These are phyloP conservation scores for Nestor notabilis DNA, from an alignment of 2,113 vertebrate genomes.

Conservation along the genomic window DNA sequence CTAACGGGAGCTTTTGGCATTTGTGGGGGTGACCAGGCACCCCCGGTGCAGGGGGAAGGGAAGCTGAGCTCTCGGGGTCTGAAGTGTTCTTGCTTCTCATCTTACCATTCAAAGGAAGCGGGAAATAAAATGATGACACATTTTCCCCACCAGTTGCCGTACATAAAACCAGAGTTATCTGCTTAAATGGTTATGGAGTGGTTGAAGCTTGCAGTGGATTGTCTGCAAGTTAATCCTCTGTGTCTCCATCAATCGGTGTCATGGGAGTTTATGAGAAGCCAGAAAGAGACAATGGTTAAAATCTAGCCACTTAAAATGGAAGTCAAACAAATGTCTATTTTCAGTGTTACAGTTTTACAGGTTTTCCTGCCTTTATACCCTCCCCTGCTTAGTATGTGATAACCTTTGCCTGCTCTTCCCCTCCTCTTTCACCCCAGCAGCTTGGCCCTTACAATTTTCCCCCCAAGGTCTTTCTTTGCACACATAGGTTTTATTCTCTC, in stretches of 20 bases:
- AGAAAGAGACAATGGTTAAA: not conserved
- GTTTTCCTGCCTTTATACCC: not conserved
- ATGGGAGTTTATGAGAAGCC: not conserved
- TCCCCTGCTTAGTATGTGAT: not conserved
- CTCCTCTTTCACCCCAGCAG: not conserved
- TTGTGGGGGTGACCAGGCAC: not conserved
- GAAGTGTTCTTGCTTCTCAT: conserved; percentile 24
- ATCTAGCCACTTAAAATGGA: not conserved
- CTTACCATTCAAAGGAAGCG: conserved; percentile 32
- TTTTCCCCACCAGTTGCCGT: conserved; percentile 20
- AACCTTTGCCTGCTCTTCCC: not conserved
- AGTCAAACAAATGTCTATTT: not conserved
- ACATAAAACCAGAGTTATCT: conserved; percentile 50
- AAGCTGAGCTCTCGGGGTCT: not conserved
- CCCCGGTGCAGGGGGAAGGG: not conserved
- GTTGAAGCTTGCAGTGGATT: not conserved
- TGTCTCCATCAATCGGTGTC: not conserved
- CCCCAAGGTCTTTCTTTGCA: not conserved
- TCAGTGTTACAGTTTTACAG: not conserved
- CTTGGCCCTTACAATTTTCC: not conserved
- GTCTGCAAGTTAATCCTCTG: conserved; percentile 50
- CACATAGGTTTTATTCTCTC: not conserved
- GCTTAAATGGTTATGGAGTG: not conserved
- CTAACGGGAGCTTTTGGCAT: not conserved
- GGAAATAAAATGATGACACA: conserved; percentile 24